phyloP scores from a whole-genome alignment of 1,140 invertebrate genomes.

The Batillaria attramentaria region DNA sequence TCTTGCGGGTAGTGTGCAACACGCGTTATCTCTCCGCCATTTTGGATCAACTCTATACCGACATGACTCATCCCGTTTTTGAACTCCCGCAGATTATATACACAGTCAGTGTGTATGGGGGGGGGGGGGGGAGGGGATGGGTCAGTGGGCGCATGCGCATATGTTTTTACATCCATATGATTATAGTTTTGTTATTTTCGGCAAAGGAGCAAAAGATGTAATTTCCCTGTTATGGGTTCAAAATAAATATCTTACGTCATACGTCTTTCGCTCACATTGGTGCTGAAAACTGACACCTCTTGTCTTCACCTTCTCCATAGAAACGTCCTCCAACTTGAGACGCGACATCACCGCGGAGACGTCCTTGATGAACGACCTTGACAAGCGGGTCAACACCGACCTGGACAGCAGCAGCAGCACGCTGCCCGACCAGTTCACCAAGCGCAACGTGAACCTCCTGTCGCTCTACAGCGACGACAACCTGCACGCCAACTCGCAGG shows the following conservation, averaged over 20 bases:
- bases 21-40: no score
- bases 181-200: not conserved
- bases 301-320: conserved; percentile 41
- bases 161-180: not conserved
- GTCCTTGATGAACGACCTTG: conserved; percentile 69
- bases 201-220: not conserved
- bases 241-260: not conserved
- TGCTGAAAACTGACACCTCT: no score
- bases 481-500: conserved; percentile 51
- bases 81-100: no score
- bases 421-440: conserved; percentile 52
- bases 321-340: conserved; percentile 62
- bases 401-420: conserved; percentile 54
- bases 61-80: no score
- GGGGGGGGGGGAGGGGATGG: no score
- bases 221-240: no score
- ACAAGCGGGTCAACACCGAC: conserved; percentile 64
- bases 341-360: conserved; percentile 69
- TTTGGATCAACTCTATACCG: no score
- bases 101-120: no score
- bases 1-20: no score
- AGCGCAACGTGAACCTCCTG: conserved; percentile 61
- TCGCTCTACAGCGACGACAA: conserved; percentile 63
- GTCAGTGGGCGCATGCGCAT: not conserved
- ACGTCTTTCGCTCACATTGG: no score